A percentile compares a stretch with the other conserved stretches of the same genome.
phyloP scores from a whole-genome alignment of 1,140 invertebrate species.

The Caenorhabditis brenneri region DNA sequence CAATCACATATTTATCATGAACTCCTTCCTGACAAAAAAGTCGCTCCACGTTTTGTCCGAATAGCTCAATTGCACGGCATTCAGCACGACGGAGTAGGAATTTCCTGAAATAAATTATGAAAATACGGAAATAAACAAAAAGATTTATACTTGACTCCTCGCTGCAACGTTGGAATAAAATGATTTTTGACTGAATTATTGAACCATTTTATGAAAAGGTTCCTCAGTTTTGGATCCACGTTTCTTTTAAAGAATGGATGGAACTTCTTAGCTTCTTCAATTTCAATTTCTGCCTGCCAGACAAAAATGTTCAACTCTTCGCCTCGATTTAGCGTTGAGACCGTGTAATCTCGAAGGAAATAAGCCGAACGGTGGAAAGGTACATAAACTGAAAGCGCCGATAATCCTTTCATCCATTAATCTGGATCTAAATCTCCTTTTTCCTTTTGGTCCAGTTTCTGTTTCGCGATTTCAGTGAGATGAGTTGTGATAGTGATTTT shows the following conservation, averaged over 20 bases:
- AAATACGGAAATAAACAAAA: neutral
- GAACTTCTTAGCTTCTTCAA: neutral
- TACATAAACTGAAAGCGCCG: too few relatives aligned
- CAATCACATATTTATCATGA: constrained; percentile 81
- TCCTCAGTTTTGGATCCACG: neutral
- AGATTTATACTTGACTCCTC: constrained; percentile 58
- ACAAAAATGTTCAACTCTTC: neutral
- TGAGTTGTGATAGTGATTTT: too few relatives aligned
- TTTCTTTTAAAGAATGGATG: constrained; percentile 1
- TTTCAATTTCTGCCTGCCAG: neutral
- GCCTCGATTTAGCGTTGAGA: neutral
- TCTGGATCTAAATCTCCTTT: too few relatives aligned
- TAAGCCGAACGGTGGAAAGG: neutral
- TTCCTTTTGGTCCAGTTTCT: too few relatives aligned
- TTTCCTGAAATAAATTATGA: neutral
- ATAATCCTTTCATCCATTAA: neutral
- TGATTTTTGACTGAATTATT: neutral
- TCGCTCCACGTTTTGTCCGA: constrained; percentile 83
- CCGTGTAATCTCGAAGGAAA: neutral
- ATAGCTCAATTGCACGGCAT: constrained; percentile 82
- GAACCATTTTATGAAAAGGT: neutral
- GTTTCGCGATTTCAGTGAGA: too few relatives aligned
- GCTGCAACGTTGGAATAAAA: constrained; percentile 13
- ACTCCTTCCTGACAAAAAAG: constrained; percentile 81
- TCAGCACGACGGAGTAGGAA: constrained; percentile 74